These are phyloP conservation scores for Peromyscus maniculatus DNA, from an alignment of 2,113 vertebrate genomes.

Conservation along the genomic window DNA sequence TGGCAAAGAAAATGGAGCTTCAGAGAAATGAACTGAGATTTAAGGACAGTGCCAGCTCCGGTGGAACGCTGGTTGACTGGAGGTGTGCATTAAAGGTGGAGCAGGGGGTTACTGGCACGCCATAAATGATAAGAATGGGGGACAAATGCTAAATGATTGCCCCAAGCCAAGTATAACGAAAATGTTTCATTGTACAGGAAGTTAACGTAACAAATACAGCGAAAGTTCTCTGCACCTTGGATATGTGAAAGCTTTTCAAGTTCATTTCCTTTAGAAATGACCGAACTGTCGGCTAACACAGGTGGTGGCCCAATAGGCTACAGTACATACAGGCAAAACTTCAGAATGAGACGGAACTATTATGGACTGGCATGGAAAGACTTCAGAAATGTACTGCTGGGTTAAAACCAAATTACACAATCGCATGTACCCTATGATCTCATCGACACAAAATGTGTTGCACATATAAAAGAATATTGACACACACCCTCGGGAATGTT, in stretches of 20 bases:
- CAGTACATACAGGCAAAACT: background rate
- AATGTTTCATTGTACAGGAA: slow-evolving; percentile 9
- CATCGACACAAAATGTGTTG: background rate
- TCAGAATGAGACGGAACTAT: background rate
- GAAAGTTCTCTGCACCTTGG: background rate
- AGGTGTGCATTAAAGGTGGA: background rate
- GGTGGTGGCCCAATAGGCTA: background rate
- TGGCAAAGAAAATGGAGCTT: background rate
- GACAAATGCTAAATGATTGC: background rate
- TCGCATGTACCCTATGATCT: background rate
- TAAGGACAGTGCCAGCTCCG: background rate
- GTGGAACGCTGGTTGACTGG: background rate
- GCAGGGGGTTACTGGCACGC: background rate
- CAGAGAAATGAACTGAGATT: background rate
- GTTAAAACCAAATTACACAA: slow-evolving; percentile 37
- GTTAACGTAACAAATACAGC: background rate
- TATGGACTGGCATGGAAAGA: background rate
- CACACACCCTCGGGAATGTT: background rate
- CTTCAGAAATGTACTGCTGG: background rate
- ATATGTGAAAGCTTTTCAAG: slow-evolving; percentile 12
- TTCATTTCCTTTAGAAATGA: background rate
- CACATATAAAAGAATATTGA: slow-evolving; percentile 28
- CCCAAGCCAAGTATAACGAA: background rate
- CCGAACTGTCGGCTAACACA: background rate
- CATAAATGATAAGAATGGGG: rapidly evolving